Conservation (phyloP, 2,797 vertebrate species). For the Hoplostethus atlanticus region DNA sequence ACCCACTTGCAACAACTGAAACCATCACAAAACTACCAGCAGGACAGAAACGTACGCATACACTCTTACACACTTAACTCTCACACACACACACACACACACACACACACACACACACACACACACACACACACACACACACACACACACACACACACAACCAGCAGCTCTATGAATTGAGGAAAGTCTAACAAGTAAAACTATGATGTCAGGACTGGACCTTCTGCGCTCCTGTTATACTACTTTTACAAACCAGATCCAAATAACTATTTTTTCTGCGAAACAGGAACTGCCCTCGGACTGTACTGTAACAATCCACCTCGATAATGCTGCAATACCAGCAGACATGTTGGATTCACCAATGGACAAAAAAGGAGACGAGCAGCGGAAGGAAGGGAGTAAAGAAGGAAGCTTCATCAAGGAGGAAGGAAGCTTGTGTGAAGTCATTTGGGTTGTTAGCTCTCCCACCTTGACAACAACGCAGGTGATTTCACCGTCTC, state of each 20-base stretch:
- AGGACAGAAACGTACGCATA: slow-evolving; percentile 40
- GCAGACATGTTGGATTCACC: slow-evolving; percentile 31
- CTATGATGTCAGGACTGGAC: slow-evolving; percentile 62
- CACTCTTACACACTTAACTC: neutral
- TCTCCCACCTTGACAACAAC: neutral
- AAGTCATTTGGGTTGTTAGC: neutral
- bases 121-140: slow-evolving; percentile 16
- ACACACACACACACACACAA: slow-evolving; percentile 9
- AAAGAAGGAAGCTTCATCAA: neutral
- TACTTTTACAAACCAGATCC: neutral
- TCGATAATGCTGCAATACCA: slow-evolving; percentile 18
- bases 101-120: slow-evolving; percentile 12
- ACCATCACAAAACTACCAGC: slow-evolving; percentile 69
- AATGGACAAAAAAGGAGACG: slow-evolving; percentile 2
- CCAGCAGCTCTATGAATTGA: slow-evolving; percentile 18
- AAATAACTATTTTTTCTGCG: neutral
- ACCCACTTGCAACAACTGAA: slow-evolving; percentile 33
- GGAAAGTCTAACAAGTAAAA: slow-evolving; percentile 31
- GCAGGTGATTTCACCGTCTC: neutral
- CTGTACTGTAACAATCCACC: slow-evolving; percentile 12
- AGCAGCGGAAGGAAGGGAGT: neutral
- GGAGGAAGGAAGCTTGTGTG: neutral
- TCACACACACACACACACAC: slow-evolving; percentile 16
- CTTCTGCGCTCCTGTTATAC: neutral
- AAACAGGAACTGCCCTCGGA: slow-evolving; percentile 36